Percentiles rank a stretch among this genome's conserved stretches.
Evolutionary conservation across 2,888 invertebrate genomes (phyloP).

Genomic region (Digitonthophagus gazella): DNA sequence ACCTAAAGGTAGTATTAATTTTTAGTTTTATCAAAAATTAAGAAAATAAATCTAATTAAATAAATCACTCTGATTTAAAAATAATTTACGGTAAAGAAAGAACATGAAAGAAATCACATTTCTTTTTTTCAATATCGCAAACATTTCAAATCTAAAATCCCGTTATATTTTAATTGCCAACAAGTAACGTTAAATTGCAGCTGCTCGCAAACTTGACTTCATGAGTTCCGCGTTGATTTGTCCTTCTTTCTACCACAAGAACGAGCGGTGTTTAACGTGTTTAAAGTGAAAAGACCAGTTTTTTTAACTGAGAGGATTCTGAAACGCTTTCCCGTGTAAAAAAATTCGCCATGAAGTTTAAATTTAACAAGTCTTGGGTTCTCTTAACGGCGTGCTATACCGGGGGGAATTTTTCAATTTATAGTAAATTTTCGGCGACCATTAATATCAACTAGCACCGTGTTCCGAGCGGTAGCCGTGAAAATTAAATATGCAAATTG

Average conservation of each 20-base stretch:
- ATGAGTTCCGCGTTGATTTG: not conserved
- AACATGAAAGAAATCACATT: no score
- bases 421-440: conserved; percentile 8
- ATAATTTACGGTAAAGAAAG: no score
- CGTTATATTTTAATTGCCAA: not conserved
- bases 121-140: not conserved
- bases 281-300: not conserved
- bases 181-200: not conserved
- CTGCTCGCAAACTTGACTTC: no score
- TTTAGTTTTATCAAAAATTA: no score
- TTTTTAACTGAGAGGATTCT: not conserved
- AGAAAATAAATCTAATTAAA: no score
- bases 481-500: conserved; percentile 34
- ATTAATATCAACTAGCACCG: conserved; percentile 15
- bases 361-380: not conserved
- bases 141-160: not conserved
- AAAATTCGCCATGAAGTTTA: not conserved
- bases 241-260: not conserved
- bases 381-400: not conserved
- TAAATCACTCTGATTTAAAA: no score
- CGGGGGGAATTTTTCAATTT: conserved; percentile 13
- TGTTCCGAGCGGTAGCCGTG: conserved; percentile 14
- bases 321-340: not conserved
- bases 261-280: not conserved
- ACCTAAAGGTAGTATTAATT: no score